Evolutionary conservation across 2,888 invertebrate species (phyloP).

Genomic region (Himalopsyche japonica): DNA sequence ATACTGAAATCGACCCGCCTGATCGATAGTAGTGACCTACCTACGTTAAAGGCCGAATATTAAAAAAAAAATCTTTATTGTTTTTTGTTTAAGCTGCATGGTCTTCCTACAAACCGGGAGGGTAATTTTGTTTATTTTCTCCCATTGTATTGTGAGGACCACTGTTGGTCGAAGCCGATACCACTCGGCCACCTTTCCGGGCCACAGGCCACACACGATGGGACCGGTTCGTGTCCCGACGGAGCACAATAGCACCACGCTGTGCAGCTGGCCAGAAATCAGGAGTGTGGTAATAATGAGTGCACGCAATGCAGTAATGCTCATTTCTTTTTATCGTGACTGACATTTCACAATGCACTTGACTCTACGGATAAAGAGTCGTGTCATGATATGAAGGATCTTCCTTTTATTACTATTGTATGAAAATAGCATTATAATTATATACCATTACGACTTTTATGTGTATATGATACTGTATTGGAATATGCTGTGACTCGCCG

Average conservation of each 20-base stretch:
- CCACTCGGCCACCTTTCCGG: not conserved
- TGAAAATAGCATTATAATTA: too few relatives aligned
- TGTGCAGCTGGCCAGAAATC: not conserved
- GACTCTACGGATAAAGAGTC: not conserved
- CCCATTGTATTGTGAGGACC: not conserved
- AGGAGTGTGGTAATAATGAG: not conserved
- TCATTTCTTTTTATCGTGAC: not conserved
- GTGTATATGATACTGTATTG: too few relatives aligned
- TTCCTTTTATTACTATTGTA: not conserved
- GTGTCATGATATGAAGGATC: not conserved
- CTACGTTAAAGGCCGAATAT: too few relatives aligned
- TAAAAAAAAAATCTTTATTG: too few relatives aligned
- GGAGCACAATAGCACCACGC: not conserved
- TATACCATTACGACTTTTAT: too few relatives aligned
- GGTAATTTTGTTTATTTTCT: not conserved
- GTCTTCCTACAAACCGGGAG: not conserved
- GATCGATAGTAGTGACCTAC: too few relatives aligned
- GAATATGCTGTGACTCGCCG: too few relatives aligned
- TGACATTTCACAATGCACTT: not conserved
- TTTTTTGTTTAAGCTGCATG: not conserved
- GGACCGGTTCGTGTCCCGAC: not conserved
- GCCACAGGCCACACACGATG: not conserved
- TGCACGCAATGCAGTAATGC: not conserved
- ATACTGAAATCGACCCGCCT: too few relatives aligned
- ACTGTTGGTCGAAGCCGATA: not conserved